phyloP scores from a whole-genome alignment of 2,797 vertebrate genomes.

The Cuniculus paca region DNA sequence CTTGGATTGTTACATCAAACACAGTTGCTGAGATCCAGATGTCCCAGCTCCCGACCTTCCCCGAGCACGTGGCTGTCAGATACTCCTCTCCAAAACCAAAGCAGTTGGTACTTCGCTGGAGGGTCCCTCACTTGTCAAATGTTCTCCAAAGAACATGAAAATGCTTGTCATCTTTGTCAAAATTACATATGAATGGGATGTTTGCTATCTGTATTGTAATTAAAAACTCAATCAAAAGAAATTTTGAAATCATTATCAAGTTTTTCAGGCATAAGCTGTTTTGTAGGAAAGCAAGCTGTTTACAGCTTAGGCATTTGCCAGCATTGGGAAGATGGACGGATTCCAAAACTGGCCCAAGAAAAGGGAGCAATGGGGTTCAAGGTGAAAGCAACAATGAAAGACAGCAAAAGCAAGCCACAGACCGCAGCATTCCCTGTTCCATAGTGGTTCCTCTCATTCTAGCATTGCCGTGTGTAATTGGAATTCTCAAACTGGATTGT shows the following conservation, averaged over 20 bases:
- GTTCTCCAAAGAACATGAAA: constrained; percentile 74
- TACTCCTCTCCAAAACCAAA: constrained; percentile 43
- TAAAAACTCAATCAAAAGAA: constrained; percentile 82
- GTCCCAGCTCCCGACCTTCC: constrained; percentile 15
- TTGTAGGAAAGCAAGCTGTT: constrained; percentile 47
- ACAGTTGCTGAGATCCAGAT: constrained; percentile 65
- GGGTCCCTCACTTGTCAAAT: constrained; percentile 52
- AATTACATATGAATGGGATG: constrained; percentile 64
- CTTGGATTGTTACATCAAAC: constrained; percentile 21
- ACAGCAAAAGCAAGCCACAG: neutral
- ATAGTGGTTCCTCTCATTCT: neutral
- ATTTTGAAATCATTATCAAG: constrained; percentile 74
- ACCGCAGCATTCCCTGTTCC: neutral
- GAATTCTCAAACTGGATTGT: constrained; percentile 57
- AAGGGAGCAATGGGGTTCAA: neutral
- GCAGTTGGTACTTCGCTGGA: neutral
- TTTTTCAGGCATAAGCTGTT: constrained; percentile 69
- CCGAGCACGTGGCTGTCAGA: constrained; percentile 46
- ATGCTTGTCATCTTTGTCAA: constrained; percentile 70
- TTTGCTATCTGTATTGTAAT: constrained; percentile 75
- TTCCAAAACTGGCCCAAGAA: neutral
- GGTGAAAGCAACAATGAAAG: neutral
- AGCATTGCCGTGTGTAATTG: neutral
- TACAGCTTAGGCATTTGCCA: constrained; percentile 1
- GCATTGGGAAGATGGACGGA: neutral